A percentile compares a stretch with the other conserved stretches of the same genome.
Conservation (phyloP, 2,888 invertebrate species). For the Phytoseiulus persimilis region DNA sequence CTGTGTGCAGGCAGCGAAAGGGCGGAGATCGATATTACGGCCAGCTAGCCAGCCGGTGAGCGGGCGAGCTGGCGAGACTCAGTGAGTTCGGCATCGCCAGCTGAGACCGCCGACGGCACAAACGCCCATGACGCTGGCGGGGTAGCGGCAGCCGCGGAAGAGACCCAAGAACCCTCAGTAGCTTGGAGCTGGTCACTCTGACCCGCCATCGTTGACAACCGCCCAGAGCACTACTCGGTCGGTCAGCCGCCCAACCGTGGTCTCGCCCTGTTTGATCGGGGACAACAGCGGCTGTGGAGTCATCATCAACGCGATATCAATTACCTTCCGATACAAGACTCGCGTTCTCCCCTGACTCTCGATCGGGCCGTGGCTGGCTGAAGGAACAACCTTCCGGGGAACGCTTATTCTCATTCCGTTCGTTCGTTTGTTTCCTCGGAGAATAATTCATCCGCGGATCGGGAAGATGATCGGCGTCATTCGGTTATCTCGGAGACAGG, state of each 20-base stretch:
- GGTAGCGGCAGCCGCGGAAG: not conserved
- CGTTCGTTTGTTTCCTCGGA: not conserved
- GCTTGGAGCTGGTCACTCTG: not conserved
- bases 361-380: no score
- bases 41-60: not conserved
- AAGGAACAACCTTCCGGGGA: no score
- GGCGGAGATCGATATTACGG: conserved; percentile 5
- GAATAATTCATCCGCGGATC: not conserved
- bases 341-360: no score
- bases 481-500: not conserved
- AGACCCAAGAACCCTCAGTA: not conserved
- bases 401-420: no score
- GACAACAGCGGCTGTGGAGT: no score
- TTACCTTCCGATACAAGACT: no score
- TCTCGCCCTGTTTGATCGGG: not conserved
- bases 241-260: not conserved
- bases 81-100: not conserved
- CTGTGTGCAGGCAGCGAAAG: not conserved
- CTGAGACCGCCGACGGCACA: not conserved
- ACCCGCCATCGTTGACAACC: not conserved
- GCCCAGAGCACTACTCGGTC: not conserved
- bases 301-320: no score
- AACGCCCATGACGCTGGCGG: not conserved
- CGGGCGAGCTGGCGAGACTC: not conserved
- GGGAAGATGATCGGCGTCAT: not conserved